Percentiles rank a stretch among this genome's conserved stretches.
Conservation (phyloP, 2,797 vertebrate genomes). For the Sebastes dallii region DNA sequence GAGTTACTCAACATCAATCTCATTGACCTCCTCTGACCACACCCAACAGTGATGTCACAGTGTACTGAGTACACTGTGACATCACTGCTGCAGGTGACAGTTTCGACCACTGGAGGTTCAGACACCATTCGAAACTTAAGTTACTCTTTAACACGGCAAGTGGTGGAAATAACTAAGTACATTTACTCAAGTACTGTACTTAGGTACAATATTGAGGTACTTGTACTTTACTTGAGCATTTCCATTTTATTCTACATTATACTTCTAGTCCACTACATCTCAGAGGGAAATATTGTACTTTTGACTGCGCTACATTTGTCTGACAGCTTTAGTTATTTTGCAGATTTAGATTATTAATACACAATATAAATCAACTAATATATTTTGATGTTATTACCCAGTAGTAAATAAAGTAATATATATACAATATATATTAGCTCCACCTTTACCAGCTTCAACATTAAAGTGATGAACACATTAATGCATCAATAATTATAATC, state of each 20-base stretch:
- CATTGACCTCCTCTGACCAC: no score
- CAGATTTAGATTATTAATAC: not conserved
- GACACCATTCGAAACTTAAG: no score
- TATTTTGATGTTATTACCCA: not conserved
- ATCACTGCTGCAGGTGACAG: no score
- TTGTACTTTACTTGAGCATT: no score
- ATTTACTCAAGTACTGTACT: no score
- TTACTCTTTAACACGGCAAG: no score
- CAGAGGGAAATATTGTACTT: not conserved
- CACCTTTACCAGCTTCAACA: not conserved
- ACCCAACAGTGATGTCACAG: no score
- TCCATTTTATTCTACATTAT: not conserved
- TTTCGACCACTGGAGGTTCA: no score
- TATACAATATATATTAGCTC: not conserved
- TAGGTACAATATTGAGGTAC: no score
- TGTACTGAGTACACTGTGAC: no score
- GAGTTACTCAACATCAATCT: no score
- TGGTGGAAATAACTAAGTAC: not conserved
- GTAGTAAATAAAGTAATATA: not conserved
- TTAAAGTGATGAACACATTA: not conserved
- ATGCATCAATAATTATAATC: not conserved
- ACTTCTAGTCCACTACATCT: not conserved
- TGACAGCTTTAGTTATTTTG: not conserved
- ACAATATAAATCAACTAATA: not conserved
- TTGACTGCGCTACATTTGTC: not conserved